Evolutionary conservation across 2,797 vertebrate species (phyloP).

Genomic region (Pseudocheirus occidentalis): DNA sequence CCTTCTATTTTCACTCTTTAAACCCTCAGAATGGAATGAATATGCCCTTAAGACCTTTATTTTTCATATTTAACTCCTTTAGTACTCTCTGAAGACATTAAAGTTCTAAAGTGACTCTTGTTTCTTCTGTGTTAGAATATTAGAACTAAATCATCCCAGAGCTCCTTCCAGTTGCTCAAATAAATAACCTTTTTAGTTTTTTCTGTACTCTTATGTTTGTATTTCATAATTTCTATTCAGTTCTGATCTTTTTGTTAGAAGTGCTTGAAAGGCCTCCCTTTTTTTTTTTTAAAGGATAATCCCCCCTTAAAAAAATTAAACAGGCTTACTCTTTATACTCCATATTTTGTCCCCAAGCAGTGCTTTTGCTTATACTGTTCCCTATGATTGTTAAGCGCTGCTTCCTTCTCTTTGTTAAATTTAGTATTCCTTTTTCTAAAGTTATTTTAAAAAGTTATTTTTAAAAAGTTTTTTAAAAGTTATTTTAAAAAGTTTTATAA

Average conservation of each 20-base stretch:
- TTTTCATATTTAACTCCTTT: not conserved
- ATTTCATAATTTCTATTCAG: too few species aligned
- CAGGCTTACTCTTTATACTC: not conserved
- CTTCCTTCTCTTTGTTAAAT: not conserved
- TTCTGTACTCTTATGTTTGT: not conserved
- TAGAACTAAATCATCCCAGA: too few species aligned
- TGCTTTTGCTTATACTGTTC: not conserved
- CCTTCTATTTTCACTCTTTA: not conserved
- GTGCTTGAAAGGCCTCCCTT: too few species aligned
- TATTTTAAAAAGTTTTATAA: not conserved
- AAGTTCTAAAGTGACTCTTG: not conserved
- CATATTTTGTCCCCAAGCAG: not conserved
- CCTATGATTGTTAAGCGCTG: not conserved
- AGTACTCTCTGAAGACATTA: not conserved
- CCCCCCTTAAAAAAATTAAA: not conserved
- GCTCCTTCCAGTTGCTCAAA: not conserved
- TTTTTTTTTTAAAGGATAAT: not conserved
- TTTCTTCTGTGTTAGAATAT: not conserved
- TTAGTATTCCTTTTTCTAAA: not conserved
- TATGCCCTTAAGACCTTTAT: not conserved
- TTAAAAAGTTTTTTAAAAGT: not conserved
- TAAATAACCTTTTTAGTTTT: not conserved
- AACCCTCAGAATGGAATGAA: not conserved
- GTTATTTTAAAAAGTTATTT: not conserved
- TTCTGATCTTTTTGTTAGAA: too few species aligned